These are phyloP conservation scores for Urocolius indicus DNA, from an alignment of 2,113 vertebrate genomes.

Conservation along the genomic window DNA sequence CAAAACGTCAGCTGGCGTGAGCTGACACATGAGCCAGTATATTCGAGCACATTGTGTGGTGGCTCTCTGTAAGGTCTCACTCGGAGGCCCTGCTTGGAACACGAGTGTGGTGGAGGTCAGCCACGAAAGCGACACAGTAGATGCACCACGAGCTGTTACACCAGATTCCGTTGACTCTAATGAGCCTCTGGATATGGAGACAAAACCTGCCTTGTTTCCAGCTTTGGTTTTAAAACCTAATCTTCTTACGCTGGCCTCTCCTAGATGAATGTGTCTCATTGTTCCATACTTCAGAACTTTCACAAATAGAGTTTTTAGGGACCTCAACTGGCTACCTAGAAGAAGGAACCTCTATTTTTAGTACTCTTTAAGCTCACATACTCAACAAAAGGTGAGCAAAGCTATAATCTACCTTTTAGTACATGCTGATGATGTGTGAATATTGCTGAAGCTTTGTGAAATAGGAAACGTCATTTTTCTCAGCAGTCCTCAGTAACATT, in stretches of 20 bases:
- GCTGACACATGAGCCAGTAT: rapidly evolving
- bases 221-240: neutral
- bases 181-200: neutral
- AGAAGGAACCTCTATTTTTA: neutral
- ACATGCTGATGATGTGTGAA: neutral
- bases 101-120: rapidly evolving
- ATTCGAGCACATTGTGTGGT: neutral
- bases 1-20: neutral
- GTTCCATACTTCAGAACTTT: neutral
- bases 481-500: neutral
- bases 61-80: rapidly evolving
- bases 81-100: neutral
- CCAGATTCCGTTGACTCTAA: neutral
- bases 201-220: neutral
- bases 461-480: neutral
- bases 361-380: neutral
- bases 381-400: neutral
- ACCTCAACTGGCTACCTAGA: neutral
- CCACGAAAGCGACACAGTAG: rapidly evolving
- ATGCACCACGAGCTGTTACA: rapidly evolving
- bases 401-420: neutral
- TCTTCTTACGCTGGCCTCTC: neutral
- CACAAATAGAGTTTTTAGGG: neutral
- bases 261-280: neutral
- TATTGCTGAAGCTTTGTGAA: neutral